Percentiles rank a stretch among this genome's conserved stretches.
Conservation (phyloP, 2,113 vertebrate genomes). For the Alosa alosa region DNA sequence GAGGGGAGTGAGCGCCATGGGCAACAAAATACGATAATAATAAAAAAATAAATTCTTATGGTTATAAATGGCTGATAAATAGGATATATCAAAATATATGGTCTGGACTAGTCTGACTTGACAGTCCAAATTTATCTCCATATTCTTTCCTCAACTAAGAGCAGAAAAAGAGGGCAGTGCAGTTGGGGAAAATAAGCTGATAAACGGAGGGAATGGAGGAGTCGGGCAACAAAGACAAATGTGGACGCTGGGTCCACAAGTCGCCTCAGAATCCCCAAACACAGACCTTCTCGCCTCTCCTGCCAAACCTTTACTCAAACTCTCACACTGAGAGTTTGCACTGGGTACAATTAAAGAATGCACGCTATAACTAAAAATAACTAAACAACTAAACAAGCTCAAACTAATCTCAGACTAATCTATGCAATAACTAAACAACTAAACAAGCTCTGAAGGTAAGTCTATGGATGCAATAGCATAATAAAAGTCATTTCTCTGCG, state of each 20-base stretch:
- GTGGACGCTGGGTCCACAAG: slow-evolving; percentile 69
- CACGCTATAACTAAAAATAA: background rate
- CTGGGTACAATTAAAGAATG: background rate
- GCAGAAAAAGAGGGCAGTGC: slow-evolving; percentile 56
- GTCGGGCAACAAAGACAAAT: slow-evolving; percentile 77
- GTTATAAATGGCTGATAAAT: slow-evolving; percentile 71
- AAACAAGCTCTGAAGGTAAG: background rate
- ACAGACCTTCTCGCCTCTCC: slow-evolving; percentile 54
- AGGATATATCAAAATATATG: slow-evolving; percentile 66
- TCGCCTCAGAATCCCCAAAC: slow-evolving; percentile 44
- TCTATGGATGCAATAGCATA: background rate
- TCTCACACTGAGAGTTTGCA: background rate
- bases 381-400: background rate
- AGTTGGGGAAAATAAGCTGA: slow-evolving; percentile 38
- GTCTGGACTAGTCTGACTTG: slow-evolving; percentile 60
- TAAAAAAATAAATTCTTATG: slow-evolving; percentile 65
- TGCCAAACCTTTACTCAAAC: slow-evolving; percentile 48
- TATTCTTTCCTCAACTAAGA: slow-evolving; percentile 64
- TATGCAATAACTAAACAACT: background rate
- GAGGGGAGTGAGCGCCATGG: slow-evolving; percentile 50
- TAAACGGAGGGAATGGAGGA: slow-evolving; percentile 62
- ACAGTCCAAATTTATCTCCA: slow-evolving; percentile 78
- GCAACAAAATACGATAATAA: slow-evolving; percentile 62
- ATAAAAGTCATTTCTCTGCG: background rate
- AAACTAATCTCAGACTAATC: background rate